phyloP scores from a whole-genome alignment of 2,113 vertebrate genomes.

The Meleagris gallopavo region DNA sequence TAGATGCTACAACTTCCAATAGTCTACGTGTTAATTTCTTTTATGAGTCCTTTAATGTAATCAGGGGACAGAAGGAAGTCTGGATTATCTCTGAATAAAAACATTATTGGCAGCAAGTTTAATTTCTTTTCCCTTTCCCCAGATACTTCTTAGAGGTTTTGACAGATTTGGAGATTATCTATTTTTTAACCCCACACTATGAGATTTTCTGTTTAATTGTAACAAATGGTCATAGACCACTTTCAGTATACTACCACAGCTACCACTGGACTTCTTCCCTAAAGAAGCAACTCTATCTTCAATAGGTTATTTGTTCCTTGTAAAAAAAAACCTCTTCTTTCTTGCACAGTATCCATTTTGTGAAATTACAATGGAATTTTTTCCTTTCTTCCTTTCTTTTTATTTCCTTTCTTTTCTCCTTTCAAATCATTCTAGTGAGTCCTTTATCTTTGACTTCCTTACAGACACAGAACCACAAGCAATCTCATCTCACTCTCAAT shows the following conservation, averaged over 20 bases:
- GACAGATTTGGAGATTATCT: background rate
- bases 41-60: slow-evolving; percentile 65
- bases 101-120: slow-evolving; percentile 35
- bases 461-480: background rate
- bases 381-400: background rate
- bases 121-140: background rate
- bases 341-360: background rate
- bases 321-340: background rate
- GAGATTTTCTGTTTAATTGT: background rate
- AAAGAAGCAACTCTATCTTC: background rate
- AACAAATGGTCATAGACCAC: background rate
- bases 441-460: background rate
- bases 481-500: background rate
- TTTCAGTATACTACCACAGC: background rate
- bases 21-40: slow-evolving; percentile 74
- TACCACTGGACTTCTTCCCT: background rate
- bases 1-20: slow-evolving; percentile 70
- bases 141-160: slow-evolving; percentile 3
- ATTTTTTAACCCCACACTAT: background rate
- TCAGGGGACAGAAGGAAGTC: slow-evolving; percentile 53
- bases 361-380: background rate
- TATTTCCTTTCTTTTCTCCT: background rate
- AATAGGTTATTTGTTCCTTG: background rate
- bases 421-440: background rate
- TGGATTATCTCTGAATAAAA: slow-evolving; percentile 41